These are phyloP conservation scores for Drosophila prolongata DNA, from an alignment of 2,888 invertebrate genomes.

Conservation along the genomic window DNA sequence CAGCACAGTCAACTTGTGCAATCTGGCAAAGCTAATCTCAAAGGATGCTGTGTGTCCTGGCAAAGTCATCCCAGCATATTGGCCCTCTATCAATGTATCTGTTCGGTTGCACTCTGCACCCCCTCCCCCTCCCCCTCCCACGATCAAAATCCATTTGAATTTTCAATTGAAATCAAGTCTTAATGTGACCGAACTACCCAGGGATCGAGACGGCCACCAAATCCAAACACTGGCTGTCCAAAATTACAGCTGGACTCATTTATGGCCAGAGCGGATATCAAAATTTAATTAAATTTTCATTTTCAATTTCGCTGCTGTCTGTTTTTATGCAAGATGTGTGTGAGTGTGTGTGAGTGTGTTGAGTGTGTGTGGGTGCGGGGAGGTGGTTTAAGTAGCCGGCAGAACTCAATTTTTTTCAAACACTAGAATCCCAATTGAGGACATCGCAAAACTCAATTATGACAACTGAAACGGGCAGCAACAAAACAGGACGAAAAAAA, in stretches of 20 bases:
- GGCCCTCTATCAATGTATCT: conserved; percentile 44
- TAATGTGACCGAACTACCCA: conserved; percentile 62
- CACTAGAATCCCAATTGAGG: conserved; percentile 53
- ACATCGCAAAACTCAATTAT: conserved; percentile 71
- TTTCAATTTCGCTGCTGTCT: conserved; percentile 61
- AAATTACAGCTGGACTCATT: conserved; percentile 63
- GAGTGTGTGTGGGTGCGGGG: conserved; percentile 5
- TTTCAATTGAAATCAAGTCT: conserved; percentile 76
- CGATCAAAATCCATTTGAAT: conserved; percentile 49
- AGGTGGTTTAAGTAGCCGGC: conserved; percentile 43
- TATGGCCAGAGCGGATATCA: conserved; percentile 65
- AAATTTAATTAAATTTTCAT: conserved; percentile 80
- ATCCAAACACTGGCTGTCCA: conserved; percentile 45
- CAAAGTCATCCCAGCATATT: conserved; percentile 36
- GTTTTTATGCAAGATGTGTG: neutral
- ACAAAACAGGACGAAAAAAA: conserved; percentile 11
- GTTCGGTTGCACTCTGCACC: conserved; percentile 25
- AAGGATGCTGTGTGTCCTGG: conserved; percentile 53
- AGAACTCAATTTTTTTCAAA: conserved; percentile 46
- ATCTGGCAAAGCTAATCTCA: conserved; percentile 64
- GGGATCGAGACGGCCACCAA: conserved; percentile 23
- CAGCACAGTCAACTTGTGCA: conserved; percentile 16
- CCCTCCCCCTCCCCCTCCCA: neutral
- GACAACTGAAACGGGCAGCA: conserved; percentile 57
- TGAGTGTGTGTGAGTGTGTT: conserved; percentile 3